Evolutionary conservation across 2,113 vertebrate species (phyloP), one percentile per base, ranked within the genome.

Genomic region (Drymodes brunneopygia): DNA sequence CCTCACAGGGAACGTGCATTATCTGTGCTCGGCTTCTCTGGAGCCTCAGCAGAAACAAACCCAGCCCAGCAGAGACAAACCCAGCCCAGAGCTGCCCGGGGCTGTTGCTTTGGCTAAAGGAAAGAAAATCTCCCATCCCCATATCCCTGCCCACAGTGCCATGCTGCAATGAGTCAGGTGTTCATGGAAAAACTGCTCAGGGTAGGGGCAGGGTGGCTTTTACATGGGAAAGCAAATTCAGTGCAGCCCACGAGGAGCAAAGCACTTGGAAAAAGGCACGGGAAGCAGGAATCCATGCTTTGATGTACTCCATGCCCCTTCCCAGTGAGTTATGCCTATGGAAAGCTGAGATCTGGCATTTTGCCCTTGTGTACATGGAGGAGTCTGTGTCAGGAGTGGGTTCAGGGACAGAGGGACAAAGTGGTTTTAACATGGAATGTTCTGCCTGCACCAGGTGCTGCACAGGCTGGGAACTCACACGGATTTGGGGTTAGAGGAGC

Each of bases 361-460:
- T 61, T 93, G 54, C 25, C 15, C 7, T 0, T 6, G 4, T 0
- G 0, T 4, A 18, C 3, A 1, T 3, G 0, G 1, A 6, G 25
- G 22, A 56, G 31, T 35, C 10, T 31, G 10, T 6, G 7, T 7
- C 36, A 48, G 61, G 53, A 54, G 25, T 2, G 42, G 62, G 72
- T n/a, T 25, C 65, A 38, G 3, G 38, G 77, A 6, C 14, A 5
- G 20, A 3, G 47, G 1, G 14, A 28, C 27, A 33, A 35, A 69
- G 45, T 7, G 13, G 28, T 71, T 53, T 20, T 12, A 33, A 50
- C 18, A 1, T 3, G 44, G n/a, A 18, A 28, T 22, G 27, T 22
- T 67, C 33, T 71, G 24, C 42, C 42, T 21, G 33, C 15, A 12
- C 8, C 57, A 69, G 78, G 35, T 42, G 67, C 75, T 36, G 25